These are phyloP conservation scores for Calameuta filiformis DNA, from an alignment of 2,888 invertebrate genomes.

Conservation along the genomic window DNA sequence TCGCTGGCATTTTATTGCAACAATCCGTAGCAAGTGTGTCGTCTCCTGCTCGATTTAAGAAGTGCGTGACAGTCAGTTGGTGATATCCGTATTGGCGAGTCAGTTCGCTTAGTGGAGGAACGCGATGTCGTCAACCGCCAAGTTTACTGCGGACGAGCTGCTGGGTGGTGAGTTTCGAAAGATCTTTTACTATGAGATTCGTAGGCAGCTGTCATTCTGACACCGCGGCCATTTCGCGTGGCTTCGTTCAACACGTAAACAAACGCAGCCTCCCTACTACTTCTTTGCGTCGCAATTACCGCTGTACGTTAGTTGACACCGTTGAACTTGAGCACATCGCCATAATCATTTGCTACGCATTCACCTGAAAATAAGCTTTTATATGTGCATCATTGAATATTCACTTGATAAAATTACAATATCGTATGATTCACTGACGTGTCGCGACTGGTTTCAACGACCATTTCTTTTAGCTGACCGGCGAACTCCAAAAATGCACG, in stretches of 20 bases:
- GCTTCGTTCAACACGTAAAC: slow-evolving; percentile 38
- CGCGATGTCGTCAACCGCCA: slow-evolving; percentile 53
- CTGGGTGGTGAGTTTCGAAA: slow-evolving; percentile 54
- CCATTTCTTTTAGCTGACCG: neutral
- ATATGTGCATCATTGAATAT: neutral
- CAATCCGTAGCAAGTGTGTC: slow-evolving; percentile 44
- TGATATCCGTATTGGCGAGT: neutral
- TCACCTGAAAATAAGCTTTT: neutral
- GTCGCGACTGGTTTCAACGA: neutral
- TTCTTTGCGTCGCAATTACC: slow-evolving; percentile 36
- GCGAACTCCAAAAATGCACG: neutral
- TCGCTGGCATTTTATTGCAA: slow-evolving; percentile 47
- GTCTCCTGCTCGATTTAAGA: slow-evolving; percentile 16
- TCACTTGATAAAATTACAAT: neutral
- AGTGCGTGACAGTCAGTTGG: neutral
- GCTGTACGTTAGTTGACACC: neutral
- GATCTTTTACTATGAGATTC: neutral
- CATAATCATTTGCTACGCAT: neutral
- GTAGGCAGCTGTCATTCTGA: slow-evolving; percentile 44
- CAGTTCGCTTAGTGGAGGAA: slow-evolving; percentile 17
- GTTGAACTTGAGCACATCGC: neutral
- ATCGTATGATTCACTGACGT: neutral
- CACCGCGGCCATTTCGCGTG: slow-evolving; percentile 57
- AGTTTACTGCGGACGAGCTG: slow-evolving; percentile 54
- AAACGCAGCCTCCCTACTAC: slow-evolving; percentile 24